phyloP scores from a whole-genome alignment of 2,797 vertebrate species.

The Iguana delicatissima region DNA sequence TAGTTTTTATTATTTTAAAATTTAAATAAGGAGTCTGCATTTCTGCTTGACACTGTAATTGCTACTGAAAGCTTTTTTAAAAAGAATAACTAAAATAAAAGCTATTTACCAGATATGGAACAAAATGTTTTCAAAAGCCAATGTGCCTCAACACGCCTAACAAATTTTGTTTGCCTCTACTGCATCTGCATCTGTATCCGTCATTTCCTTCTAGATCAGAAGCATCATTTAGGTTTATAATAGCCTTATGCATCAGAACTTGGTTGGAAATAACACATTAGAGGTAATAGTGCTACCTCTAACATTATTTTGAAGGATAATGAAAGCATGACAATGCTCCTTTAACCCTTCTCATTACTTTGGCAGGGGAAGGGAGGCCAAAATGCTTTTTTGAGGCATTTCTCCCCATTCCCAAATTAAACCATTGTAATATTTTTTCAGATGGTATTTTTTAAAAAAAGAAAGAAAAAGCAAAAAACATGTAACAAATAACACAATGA shows the following conservation, averaged over 20 bases:
- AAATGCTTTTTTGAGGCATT: no score
- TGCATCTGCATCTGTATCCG: background rate
- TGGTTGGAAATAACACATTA: background rate
- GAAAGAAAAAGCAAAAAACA: no score
- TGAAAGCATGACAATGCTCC: background rate
- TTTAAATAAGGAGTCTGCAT: slow-evolving; percentile 29
- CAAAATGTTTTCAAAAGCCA: background rate
- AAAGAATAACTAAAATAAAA: background rate
- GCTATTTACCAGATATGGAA: background rate
- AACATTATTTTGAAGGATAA: background rate
- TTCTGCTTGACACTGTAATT: slow-evolving; percentile 45
- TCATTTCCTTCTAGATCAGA: background rate
- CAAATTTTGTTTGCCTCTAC: background rate
- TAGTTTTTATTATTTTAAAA: slow-evolving; percentile 27
- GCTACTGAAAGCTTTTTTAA: background rate
- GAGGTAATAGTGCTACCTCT: background rate
- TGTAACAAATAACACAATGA: no score
- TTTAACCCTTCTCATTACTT: no score
- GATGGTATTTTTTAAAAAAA: no score
- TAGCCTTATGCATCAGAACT: background rate
- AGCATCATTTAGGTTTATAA: background rate
- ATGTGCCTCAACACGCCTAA: background rate
- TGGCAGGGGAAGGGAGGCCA: no score
- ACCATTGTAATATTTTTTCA: no score
- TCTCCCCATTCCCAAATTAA: no score